Evolutionary conservation across 1,140 invertebrate genomes (phyloP).

Genomic region (Camponotus vicinus): DNA sequence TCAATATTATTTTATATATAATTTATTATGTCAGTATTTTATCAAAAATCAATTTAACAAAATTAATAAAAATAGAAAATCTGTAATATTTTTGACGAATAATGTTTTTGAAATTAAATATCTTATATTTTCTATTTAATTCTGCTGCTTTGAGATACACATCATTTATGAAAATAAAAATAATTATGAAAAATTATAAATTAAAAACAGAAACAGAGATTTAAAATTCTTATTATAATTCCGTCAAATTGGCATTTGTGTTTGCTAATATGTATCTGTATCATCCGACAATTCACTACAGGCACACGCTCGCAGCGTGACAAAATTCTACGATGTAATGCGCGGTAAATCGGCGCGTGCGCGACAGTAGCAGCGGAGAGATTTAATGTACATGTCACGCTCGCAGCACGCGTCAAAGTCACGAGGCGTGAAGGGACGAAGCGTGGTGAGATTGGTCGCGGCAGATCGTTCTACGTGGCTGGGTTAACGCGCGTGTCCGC

Average conservation of each 20-base stretch:
- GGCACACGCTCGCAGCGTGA: background rate
- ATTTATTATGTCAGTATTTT: background rate
- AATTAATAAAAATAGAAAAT: background rate
- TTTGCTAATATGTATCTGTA: slow-evolving; percentile 18
- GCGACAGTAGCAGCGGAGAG: slow-evolving; percentile 54
- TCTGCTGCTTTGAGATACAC: background rate
- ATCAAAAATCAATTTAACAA: slow-evolving; percentile 22
- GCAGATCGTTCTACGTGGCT: slow-evolving; percentile 79
- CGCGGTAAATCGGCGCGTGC: slow-evolving; percentile 6
- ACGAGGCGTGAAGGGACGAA: slow-evolving; percentile 82
- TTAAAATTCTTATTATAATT: background rate
- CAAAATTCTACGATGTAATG: slow-evolving; percentile 28
- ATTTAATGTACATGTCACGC: slow-evolving; percentile 78
- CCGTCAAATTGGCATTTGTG: background rate
- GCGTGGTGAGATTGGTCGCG: slow-evolving; percentile 74
- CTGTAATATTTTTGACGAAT: background rate
- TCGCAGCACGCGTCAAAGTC: slow-evolving; percentile 80
- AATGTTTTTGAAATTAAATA: background rate
- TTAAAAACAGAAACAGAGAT: background rate
- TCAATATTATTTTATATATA: too few relatives aligned
- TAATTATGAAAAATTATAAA: background rate
- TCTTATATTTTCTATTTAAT: background rate
- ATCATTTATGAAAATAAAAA: background rate
- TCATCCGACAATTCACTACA: background rate
- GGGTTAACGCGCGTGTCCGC: slow-evolving; percentile 76